A percentile compares a stretch with the other conserved stretches of the same genome.
These are phyloP conservation scores for Saturnia pavonia DNA, from an alignment of 2,888 invertebrate species.

Conservation along the genomic window DNA sequence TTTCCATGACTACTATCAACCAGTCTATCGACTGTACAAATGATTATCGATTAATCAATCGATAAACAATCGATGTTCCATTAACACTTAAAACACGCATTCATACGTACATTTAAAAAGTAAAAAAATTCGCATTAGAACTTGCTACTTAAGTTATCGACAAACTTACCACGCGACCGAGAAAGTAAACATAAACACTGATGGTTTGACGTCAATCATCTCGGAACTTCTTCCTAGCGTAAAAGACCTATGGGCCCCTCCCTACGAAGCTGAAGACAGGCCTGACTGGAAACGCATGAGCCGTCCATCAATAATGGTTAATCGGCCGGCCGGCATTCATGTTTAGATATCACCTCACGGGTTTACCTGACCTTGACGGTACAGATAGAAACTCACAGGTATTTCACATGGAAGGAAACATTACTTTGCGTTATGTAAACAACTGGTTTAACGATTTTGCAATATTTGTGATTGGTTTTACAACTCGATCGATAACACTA, in stretches of 20 bases:
- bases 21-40: no score
- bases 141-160: no score
- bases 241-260: not conserved
- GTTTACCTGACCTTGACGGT: slow-evolving; percentile 3
- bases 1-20: no score
- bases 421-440: not conserved
- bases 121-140: no score
- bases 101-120: no score
- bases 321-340: not conserved
- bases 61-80: no score
- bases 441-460: not conserved
- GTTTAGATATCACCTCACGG: not conserved
- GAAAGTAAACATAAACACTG: not conserved
- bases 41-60: no score
- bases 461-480: not conserved
- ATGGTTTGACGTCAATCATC: not conserved
- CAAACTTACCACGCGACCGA: no score
- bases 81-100: no score
- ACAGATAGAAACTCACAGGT: not conserved
- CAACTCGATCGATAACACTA: not conserved
- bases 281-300: not conserved
- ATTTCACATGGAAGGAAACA: not conserved
- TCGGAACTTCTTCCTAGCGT: not conserved
- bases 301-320: not conserved
- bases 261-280: not conserved